These are phyloP conservation scores for Rhinogobio ventralis DNA, from an alignment of 2,797 vertebrate genomes.

Conservation along the genomic window DNA sequence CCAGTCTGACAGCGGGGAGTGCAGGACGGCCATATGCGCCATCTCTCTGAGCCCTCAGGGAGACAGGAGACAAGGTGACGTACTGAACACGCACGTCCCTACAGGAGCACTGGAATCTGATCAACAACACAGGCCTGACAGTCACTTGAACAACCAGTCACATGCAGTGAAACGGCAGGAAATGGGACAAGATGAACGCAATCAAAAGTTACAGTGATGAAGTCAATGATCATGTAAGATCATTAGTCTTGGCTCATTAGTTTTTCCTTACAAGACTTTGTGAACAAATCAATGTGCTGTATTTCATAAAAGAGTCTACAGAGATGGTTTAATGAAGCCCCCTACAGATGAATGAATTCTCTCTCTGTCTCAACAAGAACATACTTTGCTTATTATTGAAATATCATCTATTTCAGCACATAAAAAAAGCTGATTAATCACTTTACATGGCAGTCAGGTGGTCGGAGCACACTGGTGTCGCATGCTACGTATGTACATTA, in stretches of 20 bases:
- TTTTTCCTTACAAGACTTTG: slow-evolving; percentile 26
- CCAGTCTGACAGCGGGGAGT: slow-evolving; percentile 59
- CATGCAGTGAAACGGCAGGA: neutral
- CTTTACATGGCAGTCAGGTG: neutral
- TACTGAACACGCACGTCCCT: slow-evolving; percentile 57
- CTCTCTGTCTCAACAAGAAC: neutral
- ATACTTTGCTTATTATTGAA: neutral
- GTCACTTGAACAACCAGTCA: slow-evolving; percentile 24
- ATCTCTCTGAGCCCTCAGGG: slow-evolving; percentile 61
- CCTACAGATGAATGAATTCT: slow-evolving; percentile 9
- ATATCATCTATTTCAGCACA: neutral
- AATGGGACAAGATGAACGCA: slow-evolving; percentile 22
- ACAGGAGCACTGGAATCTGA: slow-evolving; percentile 59
- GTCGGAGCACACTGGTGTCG: too few species aligned
- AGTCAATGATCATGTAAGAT: slow-evolving; percentile 36
- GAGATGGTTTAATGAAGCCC: slow-evolving; percentile 25
- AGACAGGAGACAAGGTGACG: slow-evolving; percentile 62
- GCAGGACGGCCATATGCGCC: slow-evolving; percentile 63
- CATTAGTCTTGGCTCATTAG: slow-evolving; percentile 46
- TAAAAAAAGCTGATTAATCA: neutral
- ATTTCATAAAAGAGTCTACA: slow-evolving; percentile 36
- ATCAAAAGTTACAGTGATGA: slow-evolving; percentile 29
- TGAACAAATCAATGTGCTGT: slow-evolving; percentile 24
- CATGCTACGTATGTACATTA: too few species aligned
- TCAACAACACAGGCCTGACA: slow-evolving; percentile 52